A percentile compares a stretch with the other conserved stretches of the same genome.
phyloP scores from a whole-genome alignment of 2,113 vertebrate species.

The Rhinolophus ferrumequinum region DNA sequence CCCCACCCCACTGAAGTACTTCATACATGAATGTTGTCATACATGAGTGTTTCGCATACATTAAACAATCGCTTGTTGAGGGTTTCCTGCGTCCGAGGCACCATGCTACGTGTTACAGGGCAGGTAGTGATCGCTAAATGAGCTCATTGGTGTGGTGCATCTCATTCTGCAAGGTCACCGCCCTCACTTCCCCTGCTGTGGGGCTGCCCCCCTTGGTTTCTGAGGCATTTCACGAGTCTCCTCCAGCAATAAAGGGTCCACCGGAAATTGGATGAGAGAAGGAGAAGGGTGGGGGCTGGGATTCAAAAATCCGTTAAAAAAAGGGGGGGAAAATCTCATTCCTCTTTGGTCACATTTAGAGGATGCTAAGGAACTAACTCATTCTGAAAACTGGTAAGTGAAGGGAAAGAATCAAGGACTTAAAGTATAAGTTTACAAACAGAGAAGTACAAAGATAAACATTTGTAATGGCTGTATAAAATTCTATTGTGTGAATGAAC shows the following conservation, averaged over 20 bases:
- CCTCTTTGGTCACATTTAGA: background rate
- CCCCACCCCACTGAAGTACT: too few relatives aligned
- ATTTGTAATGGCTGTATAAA: background rate
- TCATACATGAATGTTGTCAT: too few relatives aligned
- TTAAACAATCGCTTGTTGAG: too few relatives aligned
- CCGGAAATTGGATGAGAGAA: background rate
- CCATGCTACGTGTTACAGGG: too few relatives aligned
- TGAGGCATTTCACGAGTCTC: background rate
- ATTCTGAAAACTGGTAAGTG: background rate
- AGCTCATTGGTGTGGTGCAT: background rate
- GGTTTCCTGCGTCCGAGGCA: too few relatives aligned
- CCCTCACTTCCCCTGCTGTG: background rate
- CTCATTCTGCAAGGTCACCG: background rate
- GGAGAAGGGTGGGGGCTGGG: background rate
- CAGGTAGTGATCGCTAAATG: background rate
- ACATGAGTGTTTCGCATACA: too few relatives aligned
- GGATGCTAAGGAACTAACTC: background rate
- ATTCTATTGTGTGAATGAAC: background rate
- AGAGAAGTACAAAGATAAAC: background rate
- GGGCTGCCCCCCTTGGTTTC: background rate
- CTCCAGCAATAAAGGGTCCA: background rate
- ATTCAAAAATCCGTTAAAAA: background rate
- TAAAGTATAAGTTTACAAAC: background rate
- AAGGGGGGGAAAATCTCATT: background rate
- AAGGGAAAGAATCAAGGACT: background rate